Base-by-base conservation (phyloP, 2,888 invertebrate genomes). In the Scaptomyza caliginosa region DNA sequence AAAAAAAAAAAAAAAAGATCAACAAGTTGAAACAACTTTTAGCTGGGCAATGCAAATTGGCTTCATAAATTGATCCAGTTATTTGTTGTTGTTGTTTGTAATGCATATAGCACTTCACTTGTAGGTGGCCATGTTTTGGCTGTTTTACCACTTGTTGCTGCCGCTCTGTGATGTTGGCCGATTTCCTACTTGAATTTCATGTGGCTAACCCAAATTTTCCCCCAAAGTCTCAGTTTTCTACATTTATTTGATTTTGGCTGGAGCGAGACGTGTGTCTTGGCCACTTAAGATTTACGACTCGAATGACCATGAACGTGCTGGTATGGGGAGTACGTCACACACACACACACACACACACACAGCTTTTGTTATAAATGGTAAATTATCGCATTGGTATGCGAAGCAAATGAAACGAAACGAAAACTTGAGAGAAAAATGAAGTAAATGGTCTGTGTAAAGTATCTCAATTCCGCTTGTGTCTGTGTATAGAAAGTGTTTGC, bases 281-380 rank as follows among this genome's bases (percentile, higher is more conserved):
- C 63, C 49, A 60, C 56, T 43, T 85, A 46, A 87, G 83, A 87
- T 83, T 83, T 83, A 83, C 79, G 87, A 87, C 83, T 85, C 87
- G 68, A 74, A 85, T 83, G 83, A 70, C 83, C 83, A 82, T 83
- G 83, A 83, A 83, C 86, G 88, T 83, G 88, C 79, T 79, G 86
- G 69, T 70, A 83, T 83, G 86, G 70, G 60, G 52, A 60, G 64
- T 62, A 60, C 34, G 32, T 59, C n/a, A 50, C 13, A 4, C n/a
- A n/a, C n/a, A n/a, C n/a, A n/a, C n/a, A n/a, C n/a, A n/a, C n/a
- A n/a, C n/a, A n/a, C n/a, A n/a, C n/a, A n/a, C n/a, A n/a, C n/a
- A n/a, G n/a, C n/a, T 16, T 50, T 62, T 78, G 76, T 75, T 64
- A 62, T 51, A 70, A 13, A 32, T 32, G 13, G 34, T 34, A 34